Conservation (phyloP, 2,797 vertebrate species). For the Pampus argenteus region DNA sequence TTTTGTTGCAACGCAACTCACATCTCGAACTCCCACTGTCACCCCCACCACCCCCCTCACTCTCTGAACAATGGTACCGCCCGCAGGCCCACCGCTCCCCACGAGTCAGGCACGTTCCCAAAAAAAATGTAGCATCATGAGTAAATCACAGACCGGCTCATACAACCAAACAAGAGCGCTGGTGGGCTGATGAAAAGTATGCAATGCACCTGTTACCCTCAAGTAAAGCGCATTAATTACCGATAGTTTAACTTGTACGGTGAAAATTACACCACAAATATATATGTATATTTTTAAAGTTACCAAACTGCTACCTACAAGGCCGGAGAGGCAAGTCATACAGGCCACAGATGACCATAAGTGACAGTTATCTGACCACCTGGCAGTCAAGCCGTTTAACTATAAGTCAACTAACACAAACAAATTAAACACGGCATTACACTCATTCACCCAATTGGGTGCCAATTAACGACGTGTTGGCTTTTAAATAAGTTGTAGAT, state of each 20-base stretch:
- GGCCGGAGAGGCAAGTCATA: conserved; percentile 50
- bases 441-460: rapidly evolving
- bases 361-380: conserved; percentile 61
- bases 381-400: conserved; percentile 1
- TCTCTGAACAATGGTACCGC: conserved; percentile 75
- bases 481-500: not conserved
- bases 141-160: conserved; percentile 24
- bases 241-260: not conserved
- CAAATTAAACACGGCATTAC: too few species aligned
- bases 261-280: not conserved
- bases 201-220: conserved; percentile 9
- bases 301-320: not conserved
- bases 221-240: not conserved
- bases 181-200: not conserved
- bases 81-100: conserved; percentile 75
- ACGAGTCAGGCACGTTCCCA: conserved; percentile 82
- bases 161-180: conserved; percentile 1
- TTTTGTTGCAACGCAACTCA: conserved; percentile 77
- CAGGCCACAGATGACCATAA: conserved; percentile 67
- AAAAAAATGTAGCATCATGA: conserved; percentile 52
- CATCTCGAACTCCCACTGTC: conserved; percentile 77
- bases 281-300: too few species aligned
- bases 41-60: conserved; percentile 7
- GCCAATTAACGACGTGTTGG: rapidly evolving
- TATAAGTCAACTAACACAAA: not conserved